Base-by-base conservation (phyloP, 2,113 vertebrate genomes). In the Climacteris rufus region DNA sequence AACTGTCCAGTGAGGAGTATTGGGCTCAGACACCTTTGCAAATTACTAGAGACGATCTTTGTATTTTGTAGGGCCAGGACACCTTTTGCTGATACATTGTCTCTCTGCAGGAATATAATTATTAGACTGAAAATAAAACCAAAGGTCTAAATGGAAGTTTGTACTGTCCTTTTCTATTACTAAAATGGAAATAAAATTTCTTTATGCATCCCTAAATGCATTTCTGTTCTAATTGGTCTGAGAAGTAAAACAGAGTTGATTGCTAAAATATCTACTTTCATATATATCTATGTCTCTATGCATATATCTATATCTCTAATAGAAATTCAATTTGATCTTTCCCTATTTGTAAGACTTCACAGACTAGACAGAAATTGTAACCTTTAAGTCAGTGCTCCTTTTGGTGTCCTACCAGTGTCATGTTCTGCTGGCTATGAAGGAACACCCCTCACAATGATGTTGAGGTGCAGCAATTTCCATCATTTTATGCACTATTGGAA, bases 391-490 rank as follows among this genome's bases (percentile, higher is more conserved):
- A 49, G 11, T 37, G 25, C 9, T 76, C 10, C 20, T 61, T 80
- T 83, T 60, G 69, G 8, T 56, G 31, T 54, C 23, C 10, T 57
- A 14, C 10, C 21, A 54, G 7, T 28, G 45, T 54, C 37, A 2
- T 6, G 17, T 60, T 87, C 63, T 76, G 11, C 22, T 89, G 64
- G 21, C 28, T 56, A 6, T 25, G 18, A 87, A 35, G 28, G 45
- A 65, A 24, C n/a, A 31, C 0, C 2, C 13, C 37, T 79, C 35
- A 30, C 0, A 0, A 16, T n/a, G 15, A 42, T 33, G 23, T 21
- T 37, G 42, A 37, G 7, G 11, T 65, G 37, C 53, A 60, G 66
- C 13, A 60, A n/a, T 82, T 91, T 44, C 61, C 39, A 39, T 71
- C 15, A 27, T 5, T 70, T 27, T 20, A 21, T 25, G 28, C 17